These are phyloP conservation scores for Spea multiplicata DNA, from an alignment of 2,113 vertebrate species.

Conservation along the genomic window DNA sequence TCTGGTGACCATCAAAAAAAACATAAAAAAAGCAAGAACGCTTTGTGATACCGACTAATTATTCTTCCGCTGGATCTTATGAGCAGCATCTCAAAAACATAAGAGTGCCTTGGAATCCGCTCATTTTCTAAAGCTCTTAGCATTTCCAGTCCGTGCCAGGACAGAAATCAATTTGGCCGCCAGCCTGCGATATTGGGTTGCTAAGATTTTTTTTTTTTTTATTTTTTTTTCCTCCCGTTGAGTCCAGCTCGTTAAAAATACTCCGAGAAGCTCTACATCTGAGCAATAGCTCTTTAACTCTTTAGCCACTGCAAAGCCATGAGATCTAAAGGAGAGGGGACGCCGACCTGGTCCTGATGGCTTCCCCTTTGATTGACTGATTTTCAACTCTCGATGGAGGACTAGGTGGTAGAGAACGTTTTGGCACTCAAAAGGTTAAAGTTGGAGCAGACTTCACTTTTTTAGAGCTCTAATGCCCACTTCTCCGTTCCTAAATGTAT, in stretches of 20 bases:
- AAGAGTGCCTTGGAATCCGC: neutral
- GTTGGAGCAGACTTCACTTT: too few species aligned
- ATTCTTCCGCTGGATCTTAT: neutral
- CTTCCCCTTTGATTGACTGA: too few species aligned
- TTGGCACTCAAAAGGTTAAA: too few species aligned
- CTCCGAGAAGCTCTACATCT: neutral
- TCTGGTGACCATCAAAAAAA: neutral
- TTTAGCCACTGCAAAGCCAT: neutral
- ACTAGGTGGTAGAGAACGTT: too few species aligned
- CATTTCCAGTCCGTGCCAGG: neutral
- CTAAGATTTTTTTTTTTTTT: neutral
- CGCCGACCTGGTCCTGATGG: too few species aligned
- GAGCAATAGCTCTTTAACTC: neutral
- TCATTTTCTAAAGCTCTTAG: slow-evolving; percentile 13
- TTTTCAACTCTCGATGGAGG: too few species aligned
- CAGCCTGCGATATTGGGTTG: neutral
- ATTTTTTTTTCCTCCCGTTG: neutral
- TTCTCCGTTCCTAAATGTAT: too few species aligned
- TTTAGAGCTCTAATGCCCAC: too few species aligned
- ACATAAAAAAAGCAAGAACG: neutral
- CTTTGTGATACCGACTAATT: neutral
- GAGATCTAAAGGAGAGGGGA: too few species aligned
- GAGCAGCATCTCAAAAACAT: neutral
- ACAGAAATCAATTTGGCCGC: neutral
- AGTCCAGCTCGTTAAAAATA: neutral